phyloP scores from a whole-genome alignment of 2,888 invertebrate genomes.

The Latrodectus hesperus region DNA sequence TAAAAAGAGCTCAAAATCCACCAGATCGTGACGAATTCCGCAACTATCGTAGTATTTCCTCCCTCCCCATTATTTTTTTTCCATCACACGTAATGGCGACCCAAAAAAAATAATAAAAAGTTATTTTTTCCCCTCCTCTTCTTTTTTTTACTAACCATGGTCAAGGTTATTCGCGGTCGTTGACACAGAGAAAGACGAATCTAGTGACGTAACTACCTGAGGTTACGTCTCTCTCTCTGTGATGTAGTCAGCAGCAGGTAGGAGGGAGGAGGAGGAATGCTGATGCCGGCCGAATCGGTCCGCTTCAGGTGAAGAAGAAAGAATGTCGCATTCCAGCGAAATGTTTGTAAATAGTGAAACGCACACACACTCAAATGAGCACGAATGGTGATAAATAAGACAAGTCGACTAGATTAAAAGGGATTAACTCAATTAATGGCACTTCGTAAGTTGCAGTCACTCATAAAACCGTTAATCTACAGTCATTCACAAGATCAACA shows the following conservation, averaged over 20 bases:
- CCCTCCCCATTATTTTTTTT: conserved; percentile 26
- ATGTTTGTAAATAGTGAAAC: conserved; percentile 51
- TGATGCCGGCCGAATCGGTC: too few species aligned
- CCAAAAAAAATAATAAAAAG: too few species aligned
- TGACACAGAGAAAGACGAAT: conserved; percentile 50
- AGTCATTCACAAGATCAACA: too few species aligned
- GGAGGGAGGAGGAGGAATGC: not conserved
- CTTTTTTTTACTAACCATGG: conserved; percentile 11
- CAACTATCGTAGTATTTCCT: conserved; percentile 11
- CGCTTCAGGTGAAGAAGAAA: not conserved
- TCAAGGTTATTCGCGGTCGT: conserved; percentile 67
- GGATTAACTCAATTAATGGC: too few species aligned
- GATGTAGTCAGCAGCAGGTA: conserved; percentile 36
- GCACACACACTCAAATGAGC: not conserved
- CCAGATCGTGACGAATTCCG: conserved; percentile 42
- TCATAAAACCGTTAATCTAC: too few species aligned
- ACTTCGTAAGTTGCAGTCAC: too few species aligned
- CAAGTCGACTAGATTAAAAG: too few species aligned
- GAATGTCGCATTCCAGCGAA: conserved; percentile 21
- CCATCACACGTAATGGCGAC: conserved; percentile 21
- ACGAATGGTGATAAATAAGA: too few species aligned
- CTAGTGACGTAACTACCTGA: conserved; percentile 31
- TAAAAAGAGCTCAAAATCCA: conserved; percentile 42
- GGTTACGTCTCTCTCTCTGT: conserved; percentile 43
- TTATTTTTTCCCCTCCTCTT: not conserved